phyloP scores from a whole-genome alignment of 1,140 invertebrate species.

The Diuraphis noxia region DNA sequence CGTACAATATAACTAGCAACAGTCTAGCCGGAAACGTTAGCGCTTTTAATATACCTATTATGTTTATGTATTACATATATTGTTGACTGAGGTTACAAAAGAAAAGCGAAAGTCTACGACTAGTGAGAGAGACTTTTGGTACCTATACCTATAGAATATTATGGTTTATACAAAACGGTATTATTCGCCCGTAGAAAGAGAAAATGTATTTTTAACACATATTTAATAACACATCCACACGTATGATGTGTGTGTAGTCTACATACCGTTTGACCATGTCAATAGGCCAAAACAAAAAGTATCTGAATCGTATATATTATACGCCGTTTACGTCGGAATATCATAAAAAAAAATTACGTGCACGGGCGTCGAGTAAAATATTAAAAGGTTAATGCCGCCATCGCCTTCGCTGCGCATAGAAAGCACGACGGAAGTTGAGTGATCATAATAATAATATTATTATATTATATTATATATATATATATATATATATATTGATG shows the following conservation, averaged over 20 bases:
- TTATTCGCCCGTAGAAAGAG: background rate
- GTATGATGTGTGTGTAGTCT: background rate
- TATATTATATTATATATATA: too few relatives aligned
- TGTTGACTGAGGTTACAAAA: background rate
- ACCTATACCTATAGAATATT: background rate
- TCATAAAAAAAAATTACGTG: background rate
- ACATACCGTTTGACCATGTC: constrained; percentile 3
- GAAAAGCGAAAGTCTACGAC: constrained; percentile 49
- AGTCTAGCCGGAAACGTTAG: background rate
- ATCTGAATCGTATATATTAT: background rate
- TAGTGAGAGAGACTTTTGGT: background rate
- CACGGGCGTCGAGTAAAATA: background rate
- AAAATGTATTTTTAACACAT: constrained; percentile 21
- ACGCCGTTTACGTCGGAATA: background rate
- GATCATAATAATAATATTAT: background rate
- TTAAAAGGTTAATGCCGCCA: background rate
- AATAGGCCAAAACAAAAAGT: background rate
- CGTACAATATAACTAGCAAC: background rate
- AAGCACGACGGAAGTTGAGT: constrained; percentile 16
- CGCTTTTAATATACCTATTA: background rate
- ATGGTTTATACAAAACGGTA: constrained; percentile 7
- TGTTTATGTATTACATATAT: background rate
- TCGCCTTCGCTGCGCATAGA: background rate
- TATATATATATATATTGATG: too few relatives aligned
- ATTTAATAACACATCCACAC: background rate